Evolutionary conservation across 2,797 vertebrate genomes (phyloP).

Genomic region (Poliocrania exsul): DNA sequence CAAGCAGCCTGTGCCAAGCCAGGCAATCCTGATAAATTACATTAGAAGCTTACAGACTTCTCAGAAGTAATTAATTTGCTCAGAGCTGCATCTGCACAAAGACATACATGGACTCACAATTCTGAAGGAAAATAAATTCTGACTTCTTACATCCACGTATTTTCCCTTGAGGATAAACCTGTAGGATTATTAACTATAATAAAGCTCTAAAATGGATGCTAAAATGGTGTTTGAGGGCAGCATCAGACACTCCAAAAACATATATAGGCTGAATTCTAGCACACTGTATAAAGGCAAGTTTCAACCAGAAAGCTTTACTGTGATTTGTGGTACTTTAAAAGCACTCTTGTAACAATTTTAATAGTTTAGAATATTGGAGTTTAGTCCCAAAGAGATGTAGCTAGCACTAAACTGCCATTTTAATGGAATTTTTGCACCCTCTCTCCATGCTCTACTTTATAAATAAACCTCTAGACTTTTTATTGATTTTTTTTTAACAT

Average conservation of each 20-base stretch:
- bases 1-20: background rate
- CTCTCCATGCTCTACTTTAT: slow-evolving; percentile 52
- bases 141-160: background rate
- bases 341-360: slow-evolving; percentile 53
- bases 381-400: slow-evolving; percentile 48
- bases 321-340: slow-evolving; percentile 59
- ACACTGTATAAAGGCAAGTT: slow-evolving; percentile 37
- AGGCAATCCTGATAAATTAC: background rate
- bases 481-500: slow-evolving; percentile 64
- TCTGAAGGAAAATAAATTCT: slow-evolving; percentile 23
- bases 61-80: slow-evolving; percentile 12
- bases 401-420: slow-evolving; percentile 33
- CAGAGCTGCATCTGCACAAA: background rate
- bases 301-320: slow-evolving; percentile 43
- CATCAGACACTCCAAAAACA: slow-evolving; percentile 24
- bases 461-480: slow-evolving; percentile 58
- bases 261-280: slow-evolving; percentile 27
- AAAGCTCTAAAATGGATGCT: slow-evolving; percentile 40
- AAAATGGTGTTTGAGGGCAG: slow-evolving; percentile 41
- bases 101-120: background rate
- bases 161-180: slow-evolving; percentile 17
- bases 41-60: background rate
- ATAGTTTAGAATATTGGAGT: slow-evolving; percentile 57
- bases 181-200: slow-evolving; percentile 31
- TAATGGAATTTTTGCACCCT: slow-evolving; percentile 56